phyloP scores from a whole-genome alignment of 2,797 vertebrate species.

The Malacoraja senta region DNA sequence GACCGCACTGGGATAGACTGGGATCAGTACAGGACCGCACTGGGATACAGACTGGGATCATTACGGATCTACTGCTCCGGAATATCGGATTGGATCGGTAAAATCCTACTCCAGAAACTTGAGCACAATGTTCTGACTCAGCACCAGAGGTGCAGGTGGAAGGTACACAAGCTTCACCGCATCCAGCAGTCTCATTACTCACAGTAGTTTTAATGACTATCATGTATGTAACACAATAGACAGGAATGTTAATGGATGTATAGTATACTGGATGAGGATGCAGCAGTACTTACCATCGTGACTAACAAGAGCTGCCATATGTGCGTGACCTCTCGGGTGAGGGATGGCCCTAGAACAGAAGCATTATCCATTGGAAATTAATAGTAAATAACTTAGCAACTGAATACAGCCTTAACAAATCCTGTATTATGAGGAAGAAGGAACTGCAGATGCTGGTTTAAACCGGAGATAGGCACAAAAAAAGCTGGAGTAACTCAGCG shows the following conservation, averaged over 20 bases:
- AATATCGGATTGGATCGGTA: not conserved
- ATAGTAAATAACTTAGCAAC: not conserved
- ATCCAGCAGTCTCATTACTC: not conserved
- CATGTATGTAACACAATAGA: not conserved
- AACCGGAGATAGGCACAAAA: no score
- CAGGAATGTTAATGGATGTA: not conserved
- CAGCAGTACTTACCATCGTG: constrained; percentile 78
- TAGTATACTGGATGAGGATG: not conserved
- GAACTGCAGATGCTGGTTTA: no score
- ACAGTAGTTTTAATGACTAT: not conserved
- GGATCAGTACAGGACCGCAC: no score
- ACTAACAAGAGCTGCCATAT: constrained; percentile 89
- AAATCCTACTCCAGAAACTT: not conserved
- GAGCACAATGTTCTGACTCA: not conserved
- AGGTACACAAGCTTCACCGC: not conserved
- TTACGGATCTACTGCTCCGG: not conserved
- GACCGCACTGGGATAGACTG: not conserved
- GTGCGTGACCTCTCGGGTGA: constrained; percentile 90
- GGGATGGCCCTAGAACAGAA: constrained; percentile 77
- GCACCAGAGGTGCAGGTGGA: not conserved
- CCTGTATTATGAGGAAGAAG: not conserved
- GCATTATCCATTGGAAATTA: constrained; percentile 30
- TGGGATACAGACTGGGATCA: no score
- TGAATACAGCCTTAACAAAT: not conserved
- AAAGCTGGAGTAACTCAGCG: no score